Percentiles rank a stretch among this genome's conserved stretches.
Evolutionary conservation across 2,797 vertebrate species (phyloP).

Genomic region (Oophaga sylvatica): DNA sequence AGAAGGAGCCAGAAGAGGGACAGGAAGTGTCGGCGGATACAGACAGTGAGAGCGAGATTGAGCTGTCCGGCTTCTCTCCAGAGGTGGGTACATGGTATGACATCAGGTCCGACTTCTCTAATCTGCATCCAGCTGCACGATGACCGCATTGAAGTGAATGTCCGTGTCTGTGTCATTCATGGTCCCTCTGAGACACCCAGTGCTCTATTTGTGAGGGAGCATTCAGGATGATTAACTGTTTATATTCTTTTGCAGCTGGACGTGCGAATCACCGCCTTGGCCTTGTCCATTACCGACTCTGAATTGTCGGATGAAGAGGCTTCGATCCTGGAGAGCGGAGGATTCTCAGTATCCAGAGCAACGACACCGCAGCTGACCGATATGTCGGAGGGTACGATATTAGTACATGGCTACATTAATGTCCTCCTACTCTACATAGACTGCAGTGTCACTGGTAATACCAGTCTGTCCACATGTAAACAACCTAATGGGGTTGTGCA

Average conservation of each 20-base stretch:
- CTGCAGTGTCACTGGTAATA: not conserved
- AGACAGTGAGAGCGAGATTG: constrained; percentile 95
- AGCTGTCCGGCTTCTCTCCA: constrained; percentile 91
- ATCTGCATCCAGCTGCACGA: not conserved
- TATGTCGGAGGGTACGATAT: constrained; percentile 86
- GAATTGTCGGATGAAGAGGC: constrained; percentile 97
- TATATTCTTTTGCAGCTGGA: constrained; percentile 82
- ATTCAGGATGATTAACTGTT: not conserved
- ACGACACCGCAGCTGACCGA: constrained; percentile 95
- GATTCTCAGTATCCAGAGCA: constrained; percentile 95
- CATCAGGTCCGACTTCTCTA: constrained; percentile 1
- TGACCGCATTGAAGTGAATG: not conserved
- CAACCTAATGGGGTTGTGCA: not conserved
- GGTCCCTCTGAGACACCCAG: not conserved
- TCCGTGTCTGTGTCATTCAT: not conserved
- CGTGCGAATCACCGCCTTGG: constrained; percentile 92
- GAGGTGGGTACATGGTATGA: constrained; percentile 72
- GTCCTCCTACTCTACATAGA: not conserved
- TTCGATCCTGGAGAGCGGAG: constrained; percentile 95
- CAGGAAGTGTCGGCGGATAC: constrained; percentile 91
- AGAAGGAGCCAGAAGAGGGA: constrained; percentile 84
- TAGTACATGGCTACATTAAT: not conserved
- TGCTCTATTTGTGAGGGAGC: not conserved
- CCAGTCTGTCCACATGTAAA: not conserved
- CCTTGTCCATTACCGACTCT: constrained; percentile 97